Base-by-base conservation (phyloP, 1,140 invertebrate genomes). In the Melipona quadrifasciata region DNA sequence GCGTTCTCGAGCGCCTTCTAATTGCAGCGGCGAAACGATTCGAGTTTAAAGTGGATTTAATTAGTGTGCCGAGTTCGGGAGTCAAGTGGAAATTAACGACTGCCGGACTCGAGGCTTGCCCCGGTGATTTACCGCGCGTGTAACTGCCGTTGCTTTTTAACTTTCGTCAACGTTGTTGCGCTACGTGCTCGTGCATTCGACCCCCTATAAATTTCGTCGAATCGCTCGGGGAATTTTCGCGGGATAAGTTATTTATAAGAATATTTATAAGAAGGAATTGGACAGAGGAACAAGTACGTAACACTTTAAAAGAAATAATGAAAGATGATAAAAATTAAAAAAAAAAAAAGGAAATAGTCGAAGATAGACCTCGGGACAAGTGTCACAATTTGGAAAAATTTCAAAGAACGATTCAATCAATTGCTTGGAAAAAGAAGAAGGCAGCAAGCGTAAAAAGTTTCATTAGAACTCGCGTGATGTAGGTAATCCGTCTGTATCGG, bases 1-100 rank as follows among this genome's bases (percentile, higher is more conserved):
- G 12, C 24, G 21, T 10, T 16, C 16, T 39, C 34, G 34, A 39
- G 57, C 11, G 57, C 8, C 19, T 64, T 76, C 34, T n/a, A 64
- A 61, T 47, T 58, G 53, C 74, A 14, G 24, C 21, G 58, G 27
- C 34, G 57, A 76, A 72, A 72, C 39, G 70, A 72, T 47, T 47
- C 57, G 57, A 17, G 57, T 76, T 61, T 64, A 61, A 64, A 65
- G n/a, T 27, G n/a, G n/a, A 64, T 21, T 17, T 64, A 51, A 77
- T 77, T 77, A 64, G 34, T 12, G 34, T 12, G 27, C 19, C 24
- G 70, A 71, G 70, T 71, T 47, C 70, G 31, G 21, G 34, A 39
- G 31, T 39, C 67, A 19, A 70, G 67, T 34, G 67, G 67, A 70
- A 70, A 39, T 70, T 70, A 70, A 34, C 34, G 67, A 39, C 67